phyloP scores from a whole-genome alignment of 2,797 vertebrate species.

The Ara ararauna region DNA sequence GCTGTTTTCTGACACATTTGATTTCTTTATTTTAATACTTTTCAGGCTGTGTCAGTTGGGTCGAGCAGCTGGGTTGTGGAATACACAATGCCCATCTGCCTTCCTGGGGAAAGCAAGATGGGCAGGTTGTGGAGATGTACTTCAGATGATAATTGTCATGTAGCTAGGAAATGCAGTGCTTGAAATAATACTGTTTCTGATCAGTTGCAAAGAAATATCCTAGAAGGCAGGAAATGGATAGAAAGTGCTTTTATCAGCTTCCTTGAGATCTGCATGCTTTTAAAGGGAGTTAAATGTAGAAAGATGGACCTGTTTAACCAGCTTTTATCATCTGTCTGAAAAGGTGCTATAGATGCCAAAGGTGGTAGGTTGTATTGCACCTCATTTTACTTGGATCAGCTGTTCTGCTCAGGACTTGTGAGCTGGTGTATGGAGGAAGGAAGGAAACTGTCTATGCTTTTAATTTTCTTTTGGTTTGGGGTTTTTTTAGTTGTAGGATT shows the following conservation, averaged over 20 bases:
- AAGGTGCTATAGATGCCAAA: not conserved
- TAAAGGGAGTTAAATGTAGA: accelerated
- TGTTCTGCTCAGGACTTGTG: not conserved
- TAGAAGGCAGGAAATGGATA: not conserved
- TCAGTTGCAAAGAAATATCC: accelerated
- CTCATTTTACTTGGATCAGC: not conserved
- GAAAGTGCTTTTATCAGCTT: not conserved
- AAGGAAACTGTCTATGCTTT: not conserved
- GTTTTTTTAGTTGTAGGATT: not conserved
- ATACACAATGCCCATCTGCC: accelerated
- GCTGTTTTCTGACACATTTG: not conserved
- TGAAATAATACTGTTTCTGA: accelerated
- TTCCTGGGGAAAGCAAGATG: not conserved
- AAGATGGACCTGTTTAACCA: not conserved
- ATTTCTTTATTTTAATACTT: not conserved
- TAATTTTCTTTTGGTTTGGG: not conserved
- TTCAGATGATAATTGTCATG: accelerated
- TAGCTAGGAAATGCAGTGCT: not conserved
- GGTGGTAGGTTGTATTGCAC: not conserved
- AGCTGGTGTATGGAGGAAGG: not conserved
- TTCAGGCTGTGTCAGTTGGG: not conserved
- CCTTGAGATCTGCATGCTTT: accelerated
- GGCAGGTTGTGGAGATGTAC: not conserved
- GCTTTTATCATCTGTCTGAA: not conserved
- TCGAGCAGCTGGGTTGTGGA: not conserved